Evolutionary conservation across 2,113 vertebrate genomes (phyloP), one percentile per base, ranked within the genome.

Genomic region (Mormyrus iriodes): DNA sequence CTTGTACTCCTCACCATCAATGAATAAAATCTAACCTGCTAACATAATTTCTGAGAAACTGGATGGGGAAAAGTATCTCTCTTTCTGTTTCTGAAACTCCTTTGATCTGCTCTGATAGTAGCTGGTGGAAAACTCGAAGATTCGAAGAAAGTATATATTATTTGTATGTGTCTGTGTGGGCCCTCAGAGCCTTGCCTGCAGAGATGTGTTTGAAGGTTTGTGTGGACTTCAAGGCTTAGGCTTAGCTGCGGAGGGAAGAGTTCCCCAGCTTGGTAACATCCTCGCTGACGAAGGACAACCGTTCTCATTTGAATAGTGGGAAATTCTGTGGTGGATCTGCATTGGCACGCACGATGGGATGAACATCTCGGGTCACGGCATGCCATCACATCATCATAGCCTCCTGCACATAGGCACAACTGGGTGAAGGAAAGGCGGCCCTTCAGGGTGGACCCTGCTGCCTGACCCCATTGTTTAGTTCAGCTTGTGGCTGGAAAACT

Each of bases 21-120:
- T 9, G 9, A 42, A 87, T 13, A 65, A 21, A 84, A 42, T 42
- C 82, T 46, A 84, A 84, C 44, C 86, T 65, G 17, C 55, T 17
- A 10, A 44, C 85, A 86, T 35, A 87, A 61, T 87, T 87, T 87
- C 86, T 87, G 52, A 87, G 86, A 87, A 87, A 87, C 39, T 61
- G 52, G 9, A 87, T 61, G 35, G 86, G 86, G 86, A 87, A 87
- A 87, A 86, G 46, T 49, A 46, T 85, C 86, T 35, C 35, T 58
- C 58, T 46, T 27, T 58, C 9, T 86, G 42, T 86, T 85, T 86
- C 24, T 86, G 85, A 86, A 86, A 86, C 31, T 35, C 13, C 49
- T 86, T 86, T 86, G 27, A 86, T 86, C n/a, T 86, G 85, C 15
- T 86, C 12, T 55, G 85, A 86, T 86, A 53, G 49, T n/a, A n/a